Percentiles rank a stretch among this genome's conserved stretches.
These are phyloP conservation scores for Lytechinus variegatus DNA, from an alignment of 35 echinoderm and acorn worm genomes.

Conservation along the genomic window DNA sequence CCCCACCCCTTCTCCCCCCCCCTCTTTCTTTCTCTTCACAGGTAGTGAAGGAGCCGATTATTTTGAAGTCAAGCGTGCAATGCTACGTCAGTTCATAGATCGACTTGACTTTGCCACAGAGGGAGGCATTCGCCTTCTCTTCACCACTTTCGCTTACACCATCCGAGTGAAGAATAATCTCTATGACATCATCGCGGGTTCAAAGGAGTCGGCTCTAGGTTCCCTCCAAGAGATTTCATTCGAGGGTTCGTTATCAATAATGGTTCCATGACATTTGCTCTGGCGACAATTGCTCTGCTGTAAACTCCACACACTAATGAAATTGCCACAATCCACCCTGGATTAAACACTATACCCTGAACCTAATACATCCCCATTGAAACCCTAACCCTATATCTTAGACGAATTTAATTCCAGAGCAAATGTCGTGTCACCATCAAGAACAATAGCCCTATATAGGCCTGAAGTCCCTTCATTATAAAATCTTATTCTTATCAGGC, in stretches of 20 bases:
- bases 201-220: conserved; percentile 33
- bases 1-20: not conserved
- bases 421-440: too few relatives aligned
- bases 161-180: conserved; percentile 63
- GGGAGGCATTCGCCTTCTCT: conserved; percentile 66
- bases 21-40: not conserved
- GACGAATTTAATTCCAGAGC: too few relatives aligned
- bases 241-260: conserved; percentile 23
- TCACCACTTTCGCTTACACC: conserved; percentile 60
- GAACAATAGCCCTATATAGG: too few relatives aligned
- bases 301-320: too few relatives aligned
- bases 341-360: too few relatives aligned
- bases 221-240: conserved; percentile 43
- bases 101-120: conserved; percentile 59
- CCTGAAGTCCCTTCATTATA: too few relatives aligned
- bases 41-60: conserved; percentile 29
- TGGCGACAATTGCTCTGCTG: too few relatives aligned
- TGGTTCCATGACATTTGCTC: too few relatives aligned
- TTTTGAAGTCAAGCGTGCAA: conserved; percentile 33
- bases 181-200: conserved; percentile 51
- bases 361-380: too few relatives aligned
- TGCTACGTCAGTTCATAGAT: conserved; percentile 57
- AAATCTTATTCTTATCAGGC: too few relatives aligned
- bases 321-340: too few relatives aligned
- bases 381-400: too few relatives aligned